Evolutionary conservation across 92 coral and sea anemone species (phyloP), one percentile per base, ranked within the genome.

Genomic region (Phymanthus crucifer): DNA sequence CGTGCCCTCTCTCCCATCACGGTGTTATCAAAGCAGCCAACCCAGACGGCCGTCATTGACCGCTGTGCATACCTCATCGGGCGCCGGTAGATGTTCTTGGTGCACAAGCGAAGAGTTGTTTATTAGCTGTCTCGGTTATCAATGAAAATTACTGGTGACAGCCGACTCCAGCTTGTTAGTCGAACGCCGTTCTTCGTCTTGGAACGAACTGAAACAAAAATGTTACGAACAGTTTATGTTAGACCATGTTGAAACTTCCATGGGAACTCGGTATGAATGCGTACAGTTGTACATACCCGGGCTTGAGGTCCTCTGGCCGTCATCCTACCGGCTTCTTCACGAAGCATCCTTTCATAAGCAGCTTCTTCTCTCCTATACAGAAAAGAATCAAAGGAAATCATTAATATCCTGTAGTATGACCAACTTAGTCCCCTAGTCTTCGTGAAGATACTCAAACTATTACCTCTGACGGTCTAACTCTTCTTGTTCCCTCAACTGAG

Each of bases 101-200:
- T 16, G 34, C 70, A 68, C 48, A 43, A 38, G 10, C 10, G 45
- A 38, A 38, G 45, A 38, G 7, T 11, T 43, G n/a, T n/a, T n/a
- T n/a, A n/a, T n/a, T n/a, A n/a, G n/a, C n/a, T n/a, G n/a, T n/a
- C n/a, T n/a, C n/a, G n/a, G n/a, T n/a, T n/a, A n/a, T n/a, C n/a
- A n/a, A n/a, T n/a, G n/a, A n/a, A n/a, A 43, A 11, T 2, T 43
- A 14, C 48, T 43, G 11, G 48, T 43, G 18, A 43, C 13, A 43
- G 48, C 14, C 14, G 48, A 14, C 64, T 54, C 64, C 27, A 54
- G 31, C 68, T 48, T 27, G 35, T 43, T 79, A 92, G 40, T 92
- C 93, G 70, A 92, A 95, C 24, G 98, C 97, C 36, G 97, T 95
- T 84, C 94, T 92, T 74, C 98, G 76, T 70, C 98, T 86, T 33